A percentile compares a stretch with the other conserved stretches of the same genome.
Evolutionary conservation across 2,888 invertebrate genomes (phyloP).

Genomic region (Lepidochrysops patricia): DNA sequence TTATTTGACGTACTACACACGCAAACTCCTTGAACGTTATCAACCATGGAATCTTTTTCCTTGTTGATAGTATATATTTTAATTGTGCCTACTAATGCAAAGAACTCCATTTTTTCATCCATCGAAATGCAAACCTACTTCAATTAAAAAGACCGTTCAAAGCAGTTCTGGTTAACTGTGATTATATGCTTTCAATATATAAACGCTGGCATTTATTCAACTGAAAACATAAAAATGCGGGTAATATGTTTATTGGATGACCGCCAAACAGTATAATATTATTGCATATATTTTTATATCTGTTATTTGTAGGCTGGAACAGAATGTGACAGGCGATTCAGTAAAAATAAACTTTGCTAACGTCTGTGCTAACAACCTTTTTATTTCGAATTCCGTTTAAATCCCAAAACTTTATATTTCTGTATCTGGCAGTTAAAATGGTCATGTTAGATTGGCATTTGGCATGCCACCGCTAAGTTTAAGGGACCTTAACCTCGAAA

Average conservation of each 20-base stretch:
- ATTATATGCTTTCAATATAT: neutral
- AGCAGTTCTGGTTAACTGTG: neutral
- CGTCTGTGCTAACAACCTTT: neutral
- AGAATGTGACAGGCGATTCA: neutral
- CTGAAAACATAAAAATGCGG: conserved; percentile 7
- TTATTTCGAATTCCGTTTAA: neutral
- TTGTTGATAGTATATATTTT: neutral
- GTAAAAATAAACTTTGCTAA: neutral
- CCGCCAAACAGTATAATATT: conserved; percentile 2
- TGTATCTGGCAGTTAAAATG: neutral
- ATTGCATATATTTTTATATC: conserved; percentile 9
- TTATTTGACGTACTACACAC: neutral
- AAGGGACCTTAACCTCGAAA: neutral
- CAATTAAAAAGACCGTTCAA: too few relatives aligned
- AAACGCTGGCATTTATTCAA: neutral
- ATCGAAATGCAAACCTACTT: too few relatives aligned
- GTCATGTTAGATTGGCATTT: neutral
- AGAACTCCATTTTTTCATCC: too few relatives aligned
- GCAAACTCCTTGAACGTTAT: neutral
- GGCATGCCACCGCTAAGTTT: neutral
- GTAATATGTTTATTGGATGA: neutral
- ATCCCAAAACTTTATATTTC: neutral
- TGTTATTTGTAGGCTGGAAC: conserved; percentile 3
- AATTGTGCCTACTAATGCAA: neutral
- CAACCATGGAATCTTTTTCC: conserved; percentile 1